Conservation (phyloP, 2,888 invertebrate species). For the Sesia apiformis region DNA sequence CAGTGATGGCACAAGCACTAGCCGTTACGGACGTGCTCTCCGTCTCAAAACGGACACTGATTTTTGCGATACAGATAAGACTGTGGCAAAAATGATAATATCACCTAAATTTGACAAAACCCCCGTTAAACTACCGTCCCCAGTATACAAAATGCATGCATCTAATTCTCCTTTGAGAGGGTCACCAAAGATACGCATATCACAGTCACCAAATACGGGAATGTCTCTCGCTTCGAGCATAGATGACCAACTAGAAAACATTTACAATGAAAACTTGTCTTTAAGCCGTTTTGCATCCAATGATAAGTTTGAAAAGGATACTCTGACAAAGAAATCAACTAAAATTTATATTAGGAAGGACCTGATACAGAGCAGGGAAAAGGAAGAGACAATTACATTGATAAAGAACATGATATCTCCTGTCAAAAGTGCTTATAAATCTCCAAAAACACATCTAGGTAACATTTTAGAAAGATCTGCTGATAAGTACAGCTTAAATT, state of each 20-base stretch:
- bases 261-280: conserved; percentile 50
- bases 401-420: conserved; percentile 60
- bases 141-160: conserved; percentile 56
- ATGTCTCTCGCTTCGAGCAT: conserved; percentile 20
- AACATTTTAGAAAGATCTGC: conserved; percentile 39
- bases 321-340: conserved; percentile 30
- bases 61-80: conserved; percentile 46
- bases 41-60: conserved; percentile 66
- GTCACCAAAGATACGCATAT: not conserved
- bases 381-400: conserved; percentile 41
- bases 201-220: conserved; percentile 28
- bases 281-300: conserved; percentile 45
- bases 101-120: conserved; percentile 35
- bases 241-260: conserved; percentile 48
- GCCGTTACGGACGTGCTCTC: conserved; percentile 76
- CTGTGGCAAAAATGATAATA: conserved; percentile 28
- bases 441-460: conserved; percentile 24
- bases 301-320: conserved; percentile 19
- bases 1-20: conserved; percentile 44
- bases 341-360: conserved; percentile 61
- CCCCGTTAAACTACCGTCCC: conserved; percentile 31
- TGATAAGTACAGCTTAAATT: conserved; percentile 30
- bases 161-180: conserved; percentile 43
- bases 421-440: conserved; percentile 22
- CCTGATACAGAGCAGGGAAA: conserved; percentile 51